A percentile compares a stretch with the other conserved stretches of the same genome.
phyloP scores from a whole-genome alignment of 2,888 invertebrate genomes.

The Macroteleia sp. region DNA sequence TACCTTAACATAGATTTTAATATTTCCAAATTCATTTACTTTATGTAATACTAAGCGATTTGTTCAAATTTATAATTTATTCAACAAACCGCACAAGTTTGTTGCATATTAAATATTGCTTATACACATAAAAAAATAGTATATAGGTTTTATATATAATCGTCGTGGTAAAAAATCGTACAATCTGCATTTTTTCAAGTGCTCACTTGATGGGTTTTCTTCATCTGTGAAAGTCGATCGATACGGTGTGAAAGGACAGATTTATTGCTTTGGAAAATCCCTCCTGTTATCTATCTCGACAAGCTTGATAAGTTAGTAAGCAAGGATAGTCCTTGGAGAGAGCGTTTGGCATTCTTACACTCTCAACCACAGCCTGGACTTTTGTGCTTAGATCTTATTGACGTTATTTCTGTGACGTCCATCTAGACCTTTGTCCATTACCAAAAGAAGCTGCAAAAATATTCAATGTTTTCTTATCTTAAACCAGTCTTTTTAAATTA shows the following conservation, averaged over 20 bases:
- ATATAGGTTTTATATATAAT: no score
- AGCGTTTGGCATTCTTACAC: conserved; percentile 33
- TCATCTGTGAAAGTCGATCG: conserved; percentile 38
- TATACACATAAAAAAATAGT: no score
- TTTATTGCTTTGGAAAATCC: conserved; percentile 52
- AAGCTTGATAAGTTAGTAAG: conserved; percentile 52
- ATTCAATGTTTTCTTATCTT: background rate
- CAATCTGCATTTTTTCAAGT: background rate
- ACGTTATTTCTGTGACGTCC: conserved; percentile 17
- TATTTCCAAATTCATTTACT: no score
- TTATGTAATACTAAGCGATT: no score
- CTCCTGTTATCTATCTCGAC: conserved; percentile 37
- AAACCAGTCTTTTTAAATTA: no score
- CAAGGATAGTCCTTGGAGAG: conserved; percentile 31
- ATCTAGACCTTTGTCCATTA: conserved; percentile 9
- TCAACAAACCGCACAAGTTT: no score
- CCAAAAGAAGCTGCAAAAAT: conserved; percentile 15
- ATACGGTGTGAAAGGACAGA: conserved; percentile 42
- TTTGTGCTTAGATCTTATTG: conserved; percentile 22
- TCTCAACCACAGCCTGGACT: conserved; percentile 30
- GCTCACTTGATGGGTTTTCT: conserved; percentile 23
- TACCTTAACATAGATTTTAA: no score
- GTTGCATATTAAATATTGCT: no score
- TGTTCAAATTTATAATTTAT: no score
- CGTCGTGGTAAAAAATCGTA: conserved; percentile 6